These are phyloP conservation scores for Cosmopolites sordidus DNA, from an alignment of 2,888 invertebrate species.

Conservation along the genomic window DNA sequence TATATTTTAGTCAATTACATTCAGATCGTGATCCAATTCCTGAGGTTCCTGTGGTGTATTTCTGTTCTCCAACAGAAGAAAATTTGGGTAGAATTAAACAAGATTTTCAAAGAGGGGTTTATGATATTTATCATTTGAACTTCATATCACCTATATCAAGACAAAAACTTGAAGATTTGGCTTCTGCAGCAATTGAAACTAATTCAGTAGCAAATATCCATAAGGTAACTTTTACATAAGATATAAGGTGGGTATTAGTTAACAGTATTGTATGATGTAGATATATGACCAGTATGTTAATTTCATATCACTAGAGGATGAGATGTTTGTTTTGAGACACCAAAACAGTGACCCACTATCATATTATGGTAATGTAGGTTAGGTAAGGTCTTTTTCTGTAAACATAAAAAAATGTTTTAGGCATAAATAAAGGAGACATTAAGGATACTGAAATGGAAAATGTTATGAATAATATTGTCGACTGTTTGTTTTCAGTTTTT, in stretches of 20 bases:
- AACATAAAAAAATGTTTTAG: conserved; percentile 50
- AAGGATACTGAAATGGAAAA: conserved; percentile 93
- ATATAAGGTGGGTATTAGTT: not conserved
- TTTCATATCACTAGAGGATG: conserved; percentile 97
- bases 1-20: conserved; percentile 73
- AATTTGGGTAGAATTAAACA: conserved; percentile 92
- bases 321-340: conserved; percentile 90
- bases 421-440: conserved; percentile 89
- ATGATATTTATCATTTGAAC: conserved; percentile 94
- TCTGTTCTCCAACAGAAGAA: conserved; percentile 93
- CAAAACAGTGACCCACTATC: conserved; percentile 87
- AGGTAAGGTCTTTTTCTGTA: not conserved
- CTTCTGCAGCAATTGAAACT: conserved; percentile 84
- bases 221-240: conserved; percentile 57
- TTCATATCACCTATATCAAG: conserved; percentile 93
- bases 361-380: conserved; percentile 72
- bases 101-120: conserved; percentile 81
- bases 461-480: conserved; percentile 91
- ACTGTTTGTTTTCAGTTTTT: conserved; percentile 95
- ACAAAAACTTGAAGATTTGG: conserved; percentile 91
- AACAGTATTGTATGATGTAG: conserved; percentile 43
- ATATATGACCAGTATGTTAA: conserved; percentile 98
- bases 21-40: conserved; percentile 90
- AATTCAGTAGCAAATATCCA: conserved; percentile 89
- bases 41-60: conserved; percentile 98